Evolutionary conservation across 2,797 vertebrate genomes (phyloP), one percentile per base, ranked within the genome.

Genomic region (Phaenicophaeus curvirostris): DNA sequence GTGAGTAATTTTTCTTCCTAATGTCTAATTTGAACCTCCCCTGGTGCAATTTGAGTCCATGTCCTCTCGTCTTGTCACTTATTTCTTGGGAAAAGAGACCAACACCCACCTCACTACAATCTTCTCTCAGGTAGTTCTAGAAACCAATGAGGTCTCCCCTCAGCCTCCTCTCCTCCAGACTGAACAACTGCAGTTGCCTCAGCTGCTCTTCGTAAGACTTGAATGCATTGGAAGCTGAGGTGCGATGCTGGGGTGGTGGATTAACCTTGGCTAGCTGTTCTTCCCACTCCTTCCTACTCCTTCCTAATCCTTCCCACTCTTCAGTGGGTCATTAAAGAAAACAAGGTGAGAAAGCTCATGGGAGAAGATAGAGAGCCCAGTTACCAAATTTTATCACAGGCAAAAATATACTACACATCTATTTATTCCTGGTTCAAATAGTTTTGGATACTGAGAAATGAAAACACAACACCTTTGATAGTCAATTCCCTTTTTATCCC

Each of bases 301-400:
- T 39, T 13, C 13, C 39, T 18, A 44, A 16, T 71, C 21, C 13
- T 4, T 69, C 11, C 11, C 0, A 0, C 3, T 57, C 39, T 31
- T 50, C 61, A 50, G 0, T 4, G 21, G 35, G 4, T 67, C 24
- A 55, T 23, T 81, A 25, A 54, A 55, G 33, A 58, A 80, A 71
- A 37, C 3, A 37, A 37, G 11, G 8, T 23, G 63, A 71, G 53
- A 76, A 71, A 71, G 16, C 4, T 48, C 12, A 7, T 12, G 58
- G 15, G 46, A 48, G 46, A 48, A 31, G 62, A 9, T 8, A 16
- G 27, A 10, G 12, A 76, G 14, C 5, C 19, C 17, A 6, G 6
- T 23, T 65, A 18, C 19, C 10, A 17, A 3, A 25, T 75, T 20
- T 15, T 13, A 57, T 28, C 10, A 28, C 6, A 33, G 18, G 13